Evolutionary conservation across 1,140 invertebrate genomes (phyloP), one percentile per base, ranked within the genome.

Genomic region (Bombyx mandarina): DNA sequence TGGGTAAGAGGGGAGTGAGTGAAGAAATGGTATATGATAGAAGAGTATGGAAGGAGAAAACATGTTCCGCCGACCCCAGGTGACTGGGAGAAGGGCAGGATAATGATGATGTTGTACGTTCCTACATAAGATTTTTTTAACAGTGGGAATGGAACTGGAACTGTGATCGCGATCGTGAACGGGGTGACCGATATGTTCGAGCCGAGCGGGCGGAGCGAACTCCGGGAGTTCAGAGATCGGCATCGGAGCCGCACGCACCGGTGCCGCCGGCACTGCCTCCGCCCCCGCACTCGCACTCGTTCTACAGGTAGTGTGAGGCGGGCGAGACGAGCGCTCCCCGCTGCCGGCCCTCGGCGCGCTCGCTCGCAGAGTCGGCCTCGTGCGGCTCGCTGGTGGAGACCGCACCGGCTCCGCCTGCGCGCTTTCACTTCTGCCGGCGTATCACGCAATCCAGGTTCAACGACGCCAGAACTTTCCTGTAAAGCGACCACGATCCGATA

Each of bases 171-270:
- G 72, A 67, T 45, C 62, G 76, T 47, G 76, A 76, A 58, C 70
- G 79, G 6, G 60, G 65, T 45, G 60, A 54, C 8, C 63, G 71
- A 7, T 56, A 59, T 47, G 73, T 62, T 7, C 71, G 77, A 26
- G 63, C 66, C 35, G 77, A 73, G 44, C 73, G 77, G 43, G 62
- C 53, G n/a, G 77, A 81, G 43, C 82, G 86, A 54, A 75, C 79
- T 52, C 80, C 89, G 3, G 79, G 90, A 55, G 89, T 90, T n/a
- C 90, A 91, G 67, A 81, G 90, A 6, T 91, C 90, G 22, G 90
- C 90, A 42, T 91, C 90, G 62, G 90, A 91, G 68, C 90, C 90
- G 7, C 90, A 91, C 64, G 89, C 90, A 18, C 89, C 89, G 5
- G 79, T 87, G 51, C 82, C 76, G 58, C 83, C 73, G 43, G 86